Evolutionary conservation across 1,140 invertebrate species (phyloP).

Genomic region (Drosophila repleta): DNA sequence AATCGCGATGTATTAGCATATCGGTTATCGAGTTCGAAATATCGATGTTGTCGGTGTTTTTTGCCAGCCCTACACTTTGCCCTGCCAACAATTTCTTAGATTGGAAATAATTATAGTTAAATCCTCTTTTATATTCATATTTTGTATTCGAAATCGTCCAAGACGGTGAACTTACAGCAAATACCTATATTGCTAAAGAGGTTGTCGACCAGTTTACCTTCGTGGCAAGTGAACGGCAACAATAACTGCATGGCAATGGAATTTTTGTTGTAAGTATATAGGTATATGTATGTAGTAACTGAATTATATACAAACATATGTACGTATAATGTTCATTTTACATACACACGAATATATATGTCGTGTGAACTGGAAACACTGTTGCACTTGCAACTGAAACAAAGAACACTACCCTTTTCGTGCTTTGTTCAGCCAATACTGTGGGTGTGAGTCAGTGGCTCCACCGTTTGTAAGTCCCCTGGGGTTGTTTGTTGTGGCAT

Average conservation of each 20-base stretch:
- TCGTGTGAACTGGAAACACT: constrained; percentile 7
- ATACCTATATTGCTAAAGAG: constrained; percentile 1
- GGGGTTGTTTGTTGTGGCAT: constrained; percentile 40
- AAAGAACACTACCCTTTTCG: constrained; percentile 50
- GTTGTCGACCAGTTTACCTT: constrained; percentile 3
- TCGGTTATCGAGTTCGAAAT: constrained; percentile 18
- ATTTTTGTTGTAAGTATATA: constrained; percentile 82
- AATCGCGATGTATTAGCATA: not conserved
- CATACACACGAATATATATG: constrained; percentile 15
- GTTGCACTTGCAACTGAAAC: constrained; percentile 35
- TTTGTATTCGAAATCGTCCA: not conserved
- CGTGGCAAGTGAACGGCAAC: constrained; percentile 25
- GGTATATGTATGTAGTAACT: constrained; percentile 9
- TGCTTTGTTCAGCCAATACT: constrained; percentile 42
- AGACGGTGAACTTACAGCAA: constrained; percentile 1
- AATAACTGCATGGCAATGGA: constrained; percentile 75
- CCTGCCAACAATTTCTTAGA: constrained; percentile 38
- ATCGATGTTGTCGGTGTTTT: constrained; percentile 19
- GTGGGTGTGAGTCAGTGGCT: constrained; percentile 28
- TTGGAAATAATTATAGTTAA: constrained; percentile 23
- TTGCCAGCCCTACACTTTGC: constrained; percentile 41
- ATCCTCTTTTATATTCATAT: not conserved
- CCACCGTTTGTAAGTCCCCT: constrained; percentile 28
- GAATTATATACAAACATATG: constrained; percentile 3
- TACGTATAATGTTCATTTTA: constrained; percentile 16